Evolutionary conservation across 2,797 vertebrate species (phyloP).

Genomic region (Protosalanx chinensis): DNA sequence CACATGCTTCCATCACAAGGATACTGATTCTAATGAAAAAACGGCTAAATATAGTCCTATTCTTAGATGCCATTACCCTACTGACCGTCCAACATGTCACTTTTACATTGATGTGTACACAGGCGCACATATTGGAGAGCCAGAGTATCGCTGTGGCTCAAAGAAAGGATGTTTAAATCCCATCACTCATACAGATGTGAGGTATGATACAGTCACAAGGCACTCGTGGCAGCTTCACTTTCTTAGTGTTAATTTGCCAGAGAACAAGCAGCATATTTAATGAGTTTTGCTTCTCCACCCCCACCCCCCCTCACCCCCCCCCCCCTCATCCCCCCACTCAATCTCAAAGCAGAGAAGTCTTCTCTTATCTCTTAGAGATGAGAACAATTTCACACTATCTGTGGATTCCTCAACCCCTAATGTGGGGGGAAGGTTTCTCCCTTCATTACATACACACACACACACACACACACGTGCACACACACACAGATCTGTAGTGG

Average conservation of each 20-base stretch:
- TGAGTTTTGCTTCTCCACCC: conserved; percentile 6
- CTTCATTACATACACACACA: background rate
- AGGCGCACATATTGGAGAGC: too few relatives aligned
- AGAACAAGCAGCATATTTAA: conserved; percentile 37
- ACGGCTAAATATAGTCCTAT: background rate
- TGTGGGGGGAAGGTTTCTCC: conserved; percentile 29
- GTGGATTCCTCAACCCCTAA: conserved; percentile 39
- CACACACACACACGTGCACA: too few relatives aligned
- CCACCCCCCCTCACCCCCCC: background rate
- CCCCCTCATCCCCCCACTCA: conserved; percentile 13
- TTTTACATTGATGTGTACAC: background rate
- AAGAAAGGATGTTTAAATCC: background rate
- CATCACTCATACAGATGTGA: conserved; percentile 13
- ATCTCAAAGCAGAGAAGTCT: conserved; percentile 23
- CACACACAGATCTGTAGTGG: conserved; percentile 31
- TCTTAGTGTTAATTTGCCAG: conserved; percentile 33
- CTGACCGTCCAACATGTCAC: background rate
- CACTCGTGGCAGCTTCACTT: conserved; percentile 16
- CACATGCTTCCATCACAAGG: too few relatives aligned
- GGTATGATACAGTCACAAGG: conserved; percentile 4
- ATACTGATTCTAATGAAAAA: background rate
- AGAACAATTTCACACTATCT: conserved; percentile 41
- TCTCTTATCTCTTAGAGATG: conserved; percentile 50
- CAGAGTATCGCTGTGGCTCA: background rate
- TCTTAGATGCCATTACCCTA: background rate